Base-by-base conservation (phyloP, 2,888 invertebrate genomes). In the Microdon myrmicae region DNA sequence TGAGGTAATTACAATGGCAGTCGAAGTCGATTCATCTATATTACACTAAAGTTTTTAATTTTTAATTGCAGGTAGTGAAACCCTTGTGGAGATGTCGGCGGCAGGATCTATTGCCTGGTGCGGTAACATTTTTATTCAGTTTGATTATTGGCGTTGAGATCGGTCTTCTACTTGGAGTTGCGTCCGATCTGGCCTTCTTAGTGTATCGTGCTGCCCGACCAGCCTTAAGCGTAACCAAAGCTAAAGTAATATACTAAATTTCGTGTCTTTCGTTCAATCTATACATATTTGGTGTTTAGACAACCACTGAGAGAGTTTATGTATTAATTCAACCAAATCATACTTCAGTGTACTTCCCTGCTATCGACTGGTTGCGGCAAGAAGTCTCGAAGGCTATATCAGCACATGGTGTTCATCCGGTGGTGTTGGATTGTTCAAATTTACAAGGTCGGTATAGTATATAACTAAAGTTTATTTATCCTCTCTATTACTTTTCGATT, bases 41-140 rank as follows among this genome's bases (percentile, higher is more conserved):
- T n/a, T n/a, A n/a, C 16, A n/a, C 29, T 23, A 14, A 19, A 29
- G 12, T 35, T 3, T 13, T 3, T 22, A 43, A 2, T 39, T 37
- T 43, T 19, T 22, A n/a, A 4, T 9, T 12, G 22, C 12, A 84
- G 84, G 90, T 90, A 34, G 87, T 92, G 1, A 89, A 90, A 71
- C 89, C 92, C 0, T 88, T 92, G 85, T 93, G 92, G 92, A 85
- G 87, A 8, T 90, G 91, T 1, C 88, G 89, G 61, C 87, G 90
- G 67, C 85, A 87, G 68, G 94, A 94, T 68, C 82, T 92, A 67
- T 76, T 91, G 2, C 84, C 91, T 2, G 91, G 94, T 0, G 90
- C 92, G 58, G 88, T 90, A 1, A 95, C 95, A 0, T 94, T 96
- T 77, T 81, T 90, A 0, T 79, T 90, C 13, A 95, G 94, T 67